Evolutionary conservation across 2,113 vertebrate genomes (phyloP).

Genomic region (Oxyruncus cristatus): DNA sequence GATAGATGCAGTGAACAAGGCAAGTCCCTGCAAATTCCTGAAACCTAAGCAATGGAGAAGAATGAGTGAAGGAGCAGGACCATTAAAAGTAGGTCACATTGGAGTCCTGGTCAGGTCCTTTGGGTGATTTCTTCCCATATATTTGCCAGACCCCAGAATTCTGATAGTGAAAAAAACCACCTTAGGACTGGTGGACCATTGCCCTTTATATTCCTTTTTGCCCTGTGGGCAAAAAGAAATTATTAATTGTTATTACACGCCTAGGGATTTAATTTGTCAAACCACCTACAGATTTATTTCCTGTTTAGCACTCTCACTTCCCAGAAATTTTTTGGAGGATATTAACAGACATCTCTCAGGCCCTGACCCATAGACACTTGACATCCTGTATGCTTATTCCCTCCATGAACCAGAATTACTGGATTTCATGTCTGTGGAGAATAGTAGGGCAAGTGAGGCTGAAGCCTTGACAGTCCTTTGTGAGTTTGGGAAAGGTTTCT

Average conservation of each 20-base stretch:
- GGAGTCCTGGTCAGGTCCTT: not conserved
- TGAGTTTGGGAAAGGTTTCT: conserved; percentile 82
- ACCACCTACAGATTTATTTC: not conserved
- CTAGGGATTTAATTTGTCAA: not conserved
- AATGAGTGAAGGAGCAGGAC: not conserved
- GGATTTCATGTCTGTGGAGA: conserved; percentile 81
- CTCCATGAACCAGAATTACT: not conserved
- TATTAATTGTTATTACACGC: not conserved
- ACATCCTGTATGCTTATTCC: not conserved
- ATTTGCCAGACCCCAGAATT: not conserved
- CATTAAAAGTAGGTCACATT: not conserved
- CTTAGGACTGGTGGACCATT: not conserved
- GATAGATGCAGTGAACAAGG: not conserved
- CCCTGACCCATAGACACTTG: not conserved
- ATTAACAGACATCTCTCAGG: not conserved
- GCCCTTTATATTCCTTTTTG: not conserved
- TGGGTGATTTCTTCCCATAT: not conserved
- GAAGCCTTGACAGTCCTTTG: conserved; percentile 80
- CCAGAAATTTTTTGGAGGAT: not conserved
- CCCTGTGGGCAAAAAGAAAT: not conserved
- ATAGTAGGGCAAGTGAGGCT: conserved; percentile 87
- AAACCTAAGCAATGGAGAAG: not conserved
- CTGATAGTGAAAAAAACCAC: not conserved
- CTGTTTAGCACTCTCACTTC: not conserved
- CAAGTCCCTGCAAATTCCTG: not conserved